These are phyloP conservation scores for Camponotus floridanus DNA, from an alignment of 1,140 invertebrate species.

Conservation along the genomic window DNA sequence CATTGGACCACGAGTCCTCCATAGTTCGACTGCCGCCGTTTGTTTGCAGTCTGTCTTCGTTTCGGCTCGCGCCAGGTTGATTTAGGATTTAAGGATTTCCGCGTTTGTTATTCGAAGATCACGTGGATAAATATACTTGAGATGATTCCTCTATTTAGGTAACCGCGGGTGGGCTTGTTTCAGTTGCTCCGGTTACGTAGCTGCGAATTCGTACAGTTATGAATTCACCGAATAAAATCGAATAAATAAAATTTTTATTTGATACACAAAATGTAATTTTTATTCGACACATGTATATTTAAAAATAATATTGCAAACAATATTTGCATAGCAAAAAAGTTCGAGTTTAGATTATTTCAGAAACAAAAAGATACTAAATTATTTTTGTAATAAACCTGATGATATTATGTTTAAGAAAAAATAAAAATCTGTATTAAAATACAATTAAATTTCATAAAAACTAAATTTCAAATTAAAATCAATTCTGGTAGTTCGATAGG, in stretches of 20 bases:
- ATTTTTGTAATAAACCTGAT: not conserved
- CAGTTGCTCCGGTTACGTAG: slow-evolving; percentile 2
- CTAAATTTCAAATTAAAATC: not conserved
- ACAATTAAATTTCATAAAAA: too few relatives aligned
- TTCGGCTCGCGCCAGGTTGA: slow-evolving; percentile 80
- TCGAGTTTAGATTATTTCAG: not conserved
- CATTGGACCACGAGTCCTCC: slow-evolving; percentile 71
- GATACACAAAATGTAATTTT: not conserved
- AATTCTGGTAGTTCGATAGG: not conserved
- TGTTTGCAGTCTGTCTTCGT: slow-evolving; percentile 81
- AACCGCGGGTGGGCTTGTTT: slow-evolving; percentile 67
- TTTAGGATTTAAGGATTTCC: slow-evolving; percentile 85
- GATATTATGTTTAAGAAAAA: not conserved
- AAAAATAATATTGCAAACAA: not conserved
- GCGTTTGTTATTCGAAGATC: slow-evolving; percentile 83
- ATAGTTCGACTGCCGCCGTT: slow-evolving; percentile 69
- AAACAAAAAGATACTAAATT: not conserved
- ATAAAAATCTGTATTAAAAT: not conserved
- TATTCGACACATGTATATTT: not conserved
- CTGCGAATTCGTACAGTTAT: not conserved
- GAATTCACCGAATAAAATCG: not conserved
- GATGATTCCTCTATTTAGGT: slow-evolving; percentile 79
- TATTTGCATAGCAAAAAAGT: not conserved
- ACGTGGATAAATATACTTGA: slow-evolving; percentile 81
- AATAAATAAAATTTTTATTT: not conserved